Evolutionary conservation across 2,797 vertebrate species (phyloP).

Genomic region (Rhinichthys osculus): DNA sequence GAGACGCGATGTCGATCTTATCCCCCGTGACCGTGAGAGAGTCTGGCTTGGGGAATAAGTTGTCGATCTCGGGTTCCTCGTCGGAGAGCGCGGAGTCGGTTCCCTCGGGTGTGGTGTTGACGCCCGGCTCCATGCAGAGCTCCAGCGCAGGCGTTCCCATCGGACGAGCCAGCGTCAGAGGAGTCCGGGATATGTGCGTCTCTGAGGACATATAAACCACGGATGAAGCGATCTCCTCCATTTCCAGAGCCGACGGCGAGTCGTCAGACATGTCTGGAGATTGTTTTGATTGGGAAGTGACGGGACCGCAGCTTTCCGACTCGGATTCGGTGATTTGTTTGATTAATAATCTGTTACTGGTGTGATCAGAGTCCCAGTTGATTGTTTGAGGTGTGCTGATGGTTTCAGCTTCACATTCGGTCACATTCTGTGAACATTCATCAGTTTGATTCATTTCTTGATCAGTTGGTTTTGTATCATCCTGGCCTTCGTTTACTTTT

Average conservation of each 20-base stretch:
- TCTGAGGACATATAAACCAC: constrained; percentile 75
- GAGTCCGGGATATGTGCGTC: constrained; percentile 65
- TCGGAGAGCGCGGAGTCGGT: constrained; percentile 90
- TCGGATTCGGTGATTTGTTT: constrained; percentile 77
- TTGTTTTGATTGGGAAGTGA: constrained; percentile 71
- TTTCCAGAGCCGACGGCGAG: constrained; percentile 83
- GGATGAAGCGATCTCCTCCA: constrained; percentile 83
- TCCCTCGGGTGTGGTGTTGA: constrained; percentile 84
- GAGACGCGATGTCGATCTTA: constrained; percentile 75
- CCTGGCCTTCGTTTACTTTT: neutral
- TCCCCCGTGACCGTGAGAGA: constrained; percentile 75
- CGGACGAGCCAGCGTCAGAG: constrained; percentile 69
- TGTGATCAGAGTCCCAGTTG: constrained; percentile 64
- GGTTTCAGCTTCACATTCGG: constrained; percentile 10
- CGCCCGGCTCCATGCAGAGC: constrained; percentile 79
- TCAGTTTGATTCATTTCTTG: constrained; percentile 18
- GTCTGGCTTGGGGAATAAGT: constrained; percentile 82
- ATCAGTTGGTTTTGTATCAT: constrained; percentile 35
- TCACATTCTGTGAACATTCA: neutral
- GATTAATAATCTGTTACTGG: constrained; percentile 71
- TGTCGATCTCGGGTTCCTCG: constrained; percentile 92
- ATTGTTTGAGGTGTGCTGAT: constrained; percentile 61
- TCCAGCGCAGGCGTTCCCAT: constrained; percentile 71
- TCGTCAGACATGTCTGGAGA: constrained; percentile 82
- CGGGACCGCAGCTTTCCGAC: constrained; percentile 71